Evolutionary conservation across 2,113 vertebrate genomes (phyloP).

Genomic region (Rutilus rutilus): DNA sequence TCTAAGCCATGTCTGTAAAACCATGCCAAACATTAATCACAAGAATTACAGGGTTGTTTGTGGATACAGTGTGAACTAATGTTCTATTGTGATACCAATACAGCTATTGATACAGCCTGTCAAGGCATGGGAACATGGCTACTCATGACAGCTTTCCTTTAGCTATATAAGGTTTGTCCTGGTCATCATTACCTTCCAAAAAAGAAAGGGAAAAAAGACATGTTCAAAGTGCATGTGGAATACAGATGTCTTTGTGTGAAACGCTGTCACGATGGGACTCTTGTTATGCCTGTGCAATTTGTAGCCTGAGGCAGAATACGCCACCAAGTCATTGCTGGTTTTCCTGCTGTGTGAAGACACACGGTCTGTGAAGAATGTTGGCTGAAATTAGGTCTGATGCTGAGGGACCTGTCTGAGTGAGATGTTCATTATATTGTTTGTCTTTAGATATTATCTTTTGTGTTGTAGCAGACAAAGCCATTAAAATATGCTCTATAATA

Average conservation of each 20-base stretch:
- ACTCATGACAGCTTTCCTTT: not conserved
- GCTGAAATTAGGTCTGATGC: conserved; percentile 35
- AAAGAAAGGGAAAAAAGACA: not conserved
- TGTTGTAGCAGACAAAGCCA: not conserved
- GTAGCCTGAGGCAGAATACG: conserved; percentile 33
- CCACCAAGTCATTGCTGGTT: conserved; percentile 2
- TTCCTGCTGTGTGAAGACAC: conserved; percentile 30
- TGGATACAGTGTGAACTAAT: not conserved
- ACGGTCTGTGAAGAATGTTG: conserved; percentile 26
- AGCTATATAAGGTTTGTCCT: conserved; percentile 3
- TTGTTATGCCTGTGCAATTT: conserved; percentile 42
- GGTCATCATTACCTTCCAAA: conserved; percentile 12
- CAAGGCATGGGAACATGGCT: not conserved
- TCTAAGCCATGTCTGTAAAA: too few species aligned
- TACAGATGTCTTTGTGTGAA: conserved; percentile 41
- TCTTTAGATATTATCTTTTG: not conserved
- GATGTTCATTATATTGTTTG: conserved; percentile 21
- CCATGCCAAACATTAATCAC: not conserved
- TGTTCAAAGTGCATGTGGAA: conserved; percentile 37
- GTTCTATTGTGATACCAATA: not conserved
- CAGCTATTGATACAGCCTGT: not conserved
- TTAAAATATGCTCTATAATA: not conserved
- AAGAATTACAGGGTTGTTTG: not conserved
- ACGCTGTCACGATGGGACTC: conserved; percentile 11
- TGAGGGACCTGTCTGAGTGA: conserved; percentile 20